Evolutionary conservation across 53 echinoderm and acorn worm species (phyloP), one percentile per base, ranked within the genome.

Genomic region (Echinometra lucunter): DNA sequence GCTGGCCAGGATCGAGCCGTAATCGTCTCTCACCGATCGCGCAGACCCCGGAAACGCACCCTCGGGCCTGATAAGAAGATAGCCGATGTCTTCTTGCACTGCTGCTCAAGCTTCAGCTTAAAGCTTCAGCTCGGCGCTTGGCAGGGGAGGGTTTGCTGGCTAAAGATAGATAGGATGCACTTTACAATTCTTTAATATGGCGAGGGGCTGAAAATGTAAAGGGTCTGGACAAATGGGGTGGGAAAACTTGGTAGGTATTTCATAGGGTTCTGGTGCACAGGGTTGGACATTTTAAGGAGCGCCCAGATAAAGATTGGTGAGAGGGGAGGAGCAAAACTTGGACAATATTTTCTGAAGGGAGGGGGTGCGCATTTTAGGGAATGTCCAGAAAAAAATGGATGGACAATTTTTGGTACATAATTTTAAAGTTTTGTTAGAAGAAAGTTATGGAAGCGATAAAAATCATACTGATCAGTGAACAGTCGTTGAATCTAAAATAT

Each of bases 41-140:
- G 60, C 60, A 90, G 90, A 60, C 90, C 90, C 90, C 90, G 90
- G 90, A 90, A 90, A 90, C 40, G 60, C 40, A 27, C 90, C 90
- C 90, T 90, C 90, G 12, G 90, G 90, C 90, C 58, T 34, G 90
- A 90, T 60, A 90, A 90, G 90, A 25, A 90, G 90, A 90, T 90
- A 90, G 90, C 37, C 58, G 15, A 60, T 90, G 90, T 90, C 55
- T 25, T 49, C n/a, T n/a, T n/a, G n/a, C n/a, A n/a, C n/a, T 13
- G 56, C 88, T 55, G 30, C 49, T 53, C 49, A 15, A 88, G 88
- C 88, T 55, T 53, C 34, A 55, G 49, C 49, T 78, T 78, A 42
- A 40, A 38, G 30, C 32, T 8, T 11, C n/a, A n/a, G 49, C 49
- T 78, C 42, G 78, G 38, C 78, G 30, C 32, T 8, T 11, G 69